phyloP scores from a whole-genome alignment of 2,113 vertebrate genomes.

The Brachypodius melanocephalos region DNA sequence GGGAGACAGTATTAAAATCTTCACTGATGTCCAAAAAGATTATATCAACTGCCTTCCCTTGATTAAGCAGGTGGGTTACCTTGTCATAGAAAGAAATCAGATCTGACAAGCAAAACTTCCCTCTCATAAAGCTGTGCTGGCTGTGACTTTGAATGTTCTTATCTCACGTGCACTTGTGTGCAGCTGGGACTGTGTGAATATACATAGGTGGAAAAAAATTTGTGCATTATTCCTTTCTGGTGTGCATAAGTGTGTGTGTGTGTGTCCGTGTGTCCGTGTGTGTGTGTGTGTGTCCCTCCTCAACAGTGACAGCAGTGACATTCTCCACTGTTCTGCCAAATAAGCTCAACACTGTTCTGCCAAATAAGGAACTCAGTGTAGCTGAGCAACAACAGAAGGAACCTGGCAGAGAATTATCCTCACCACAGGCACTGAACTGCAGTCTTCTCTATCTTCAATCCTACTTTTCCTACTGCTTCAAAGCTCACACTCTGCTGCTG shows the following conservation, averaged over 20 bases:
- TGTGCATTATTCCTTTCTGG: not conserved
- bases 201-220: not conserved
- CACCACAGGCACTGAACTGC: not conserved
- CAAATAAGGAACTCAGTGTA: not conserved
- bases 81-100: not conserved
- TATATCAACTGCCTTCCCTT: not conserved
- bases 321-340: not conserved
- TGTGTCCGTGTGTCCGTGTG: not conserved
- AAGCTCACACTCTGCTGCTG: not conserved
- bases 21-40: not conserved
- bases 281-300: not conserved
- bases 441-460: not conserved
- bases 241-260: not conserved
- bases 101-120: not conserved
- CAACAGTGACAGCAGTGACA: not conserved
- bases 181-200: not conserved
- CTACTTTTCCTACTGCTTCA: not conserved
- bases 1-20: not conserved
- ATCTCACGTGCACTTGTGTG: not conserved
- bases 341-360: not conserved
- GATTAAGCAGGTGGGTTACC: not conserved
- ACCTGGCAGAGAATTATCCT: not conserved
- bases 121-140: not conserved
- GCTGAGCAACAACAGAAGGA: not conserved
- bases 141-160: not conserved